phyloP scores from a whole-genome alignment of 2,888 invertebrate genomes.

The Biston stratarius region DNA sequence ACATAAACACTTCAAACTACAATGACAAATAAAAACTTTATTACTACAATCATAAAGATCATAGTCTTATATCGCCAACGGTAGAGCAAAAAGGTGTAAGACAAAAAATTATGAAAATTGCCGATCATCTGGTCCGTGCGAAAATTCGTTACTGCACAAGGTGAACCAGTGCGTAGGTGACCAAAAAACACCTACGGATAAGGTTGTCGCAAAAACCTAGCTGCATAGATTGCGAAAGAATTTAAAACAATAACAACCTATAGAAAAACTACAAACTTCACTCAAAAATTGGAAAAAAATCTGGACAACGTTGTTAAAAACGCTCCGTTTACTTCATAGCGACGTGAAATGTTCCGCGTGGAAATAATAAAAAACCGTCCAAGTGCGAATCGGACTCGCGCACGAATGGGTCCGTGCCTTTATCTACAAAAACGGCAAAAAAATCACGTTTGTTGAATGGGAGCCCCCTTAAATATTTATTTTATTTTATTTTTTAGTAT shows the following conservation, averaged over 20 bases:
- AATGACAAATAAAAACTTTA: constrained; percentile 7
- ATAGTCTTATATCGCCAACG: constrained; percentile 6
- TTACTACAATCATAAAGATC: constrained; percentile 7
- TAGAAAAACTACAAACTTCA: too few relatives aligned
- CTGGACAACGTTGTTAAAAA: too few relatives aligned
- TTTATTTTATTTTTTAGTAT: too few relatives aligned
- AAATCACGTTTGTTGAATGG: too few relatives aligned
- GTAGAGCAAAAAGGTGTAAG: constrained; percentile 31
- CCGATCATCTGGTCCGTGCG: constrained; percentile 68
- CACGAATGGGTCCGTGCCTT: too few relatives aligned
- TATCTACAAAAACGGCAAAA: too few relatives aligned
- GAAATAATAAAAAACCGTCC: too few relatives aligned
- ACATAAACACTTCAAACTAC: constrained; percentile 6
- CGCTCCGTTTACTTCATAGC: too few relatives aligned
- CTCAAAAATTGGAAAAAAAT: too few relatives aligned
- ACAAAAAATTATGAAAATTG: constrained; percentile 58
- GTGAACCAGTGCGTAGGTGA: constrained; percentile 66
- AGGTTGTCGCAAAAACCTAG: constrained; percentile 4
- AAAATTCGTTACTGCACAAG: constrained; percentile 79
- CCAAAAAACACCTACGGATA: constrained; percentile 46
- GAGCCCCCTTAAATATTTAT: too few relatives aligned
- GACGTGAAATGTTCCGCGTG: too few relatives aligned
- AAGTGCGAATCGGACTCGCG: too few relatives aligned
- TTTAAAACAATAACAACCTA: neutral
- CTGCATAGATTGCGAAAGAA: neutral